Evolutionary conservation across 2,113 vertebrate species (phyloP), one percentile per base, ranked within the genome.

Genomic region (Nicator chloris): DNA sequence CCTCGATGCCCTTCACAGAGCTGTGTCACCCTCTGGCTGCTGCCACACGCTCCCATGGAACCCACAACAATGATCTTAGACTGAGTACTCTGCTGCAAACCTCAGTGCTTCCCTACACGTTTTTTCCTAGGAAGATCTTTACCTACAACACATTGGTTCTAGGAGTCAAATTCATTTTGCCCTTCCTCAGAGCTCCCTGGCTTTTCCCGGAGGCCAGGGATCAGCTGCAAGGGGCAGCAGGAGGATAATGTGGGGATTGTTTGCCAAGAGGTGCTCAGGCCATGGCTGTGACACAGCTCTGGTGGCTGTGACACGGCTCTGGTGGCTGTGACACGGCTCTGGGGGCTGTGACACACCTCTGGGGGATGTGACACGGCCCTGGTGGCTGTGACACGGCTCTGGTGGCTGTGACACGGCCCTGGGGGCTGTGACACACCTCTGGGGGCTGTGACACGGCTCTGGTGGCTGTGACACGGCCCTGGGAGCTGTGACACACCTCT

Each of bases 181-280:
- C 39, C 23, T 45, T 57, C 63, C 83, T 59, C 28, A 5, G 30
- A 26, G 66, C 75, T 45, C 24, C 64, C 56, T 22, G 18, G 17
- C 31, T 47, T 26, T 24, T 44, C 45, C 50, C 9, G 69, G 30
- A 53, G 70, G 69, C 42, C 35, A 17, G 86, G 57, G 56, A 54
- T 13, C n/a, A 30, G 37, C 76, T 11, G 44, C 33, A 11, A 14
- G 20, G 76, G n/a, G 42, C 20, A 42, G 86, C 66, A 22, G 35
- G 50, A 28, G 42, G 59, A 4, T 2, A 2, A 18, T 1, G 6
- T 23, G 40, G 35, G n/a, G 71, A 50, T 10, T 4, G 0, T 6
- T 3, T 10, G 18, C 10, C 2, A 19, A 2, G 11, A 15, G 39
- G 42, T 2, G 60, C 0, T n/a, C 45, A 7, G 11, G 2, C 47